Conservation (phyloP, 2,797 vertebrate genomes). For the Enteromius thamalakanensis region DNA sequence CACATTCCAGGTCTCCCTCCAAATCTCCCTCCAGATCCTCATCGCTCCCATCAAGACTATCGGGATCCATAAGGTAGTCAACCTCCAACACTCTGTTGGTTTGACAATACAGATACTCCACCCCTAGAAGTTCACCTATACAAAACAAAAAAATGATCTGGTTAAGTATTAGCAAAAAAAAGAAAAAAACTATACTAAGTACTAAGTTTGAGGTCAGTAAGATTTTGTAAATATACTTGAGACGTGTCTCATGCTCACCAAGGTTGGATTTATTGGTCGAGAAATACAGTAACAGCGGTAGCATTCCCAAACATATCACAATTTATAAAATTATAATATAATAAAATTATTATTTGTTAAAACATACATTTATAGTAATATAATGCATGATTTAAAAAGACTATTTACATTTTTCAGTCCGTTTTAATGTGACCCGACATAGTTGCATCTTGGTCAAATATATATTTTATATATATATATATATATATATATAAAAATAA, state of each 20-base stretch:
- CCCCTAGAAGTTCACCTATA: constrained; percentile 30
- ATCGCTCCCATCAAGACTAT: constrained; percentile 18
- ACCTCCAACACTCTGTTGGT: constrained; percentile 26
- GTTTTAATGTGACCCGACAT: too few species aligned
- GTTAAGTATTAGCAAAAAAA: not conserved
- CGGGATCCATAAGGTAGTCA: constrained; percentile 8
- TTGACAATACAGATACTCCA: constrained; percentile 42
- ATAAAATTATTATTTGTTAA: not conserved
- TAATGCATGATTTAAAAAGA: too few species aligned
- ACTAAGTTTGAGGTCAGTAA: not conserved
- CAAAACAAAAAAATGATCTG: not conserved
- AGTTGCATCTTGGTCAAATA: too few species aligned
- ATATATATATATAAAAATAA: too few species aligned
- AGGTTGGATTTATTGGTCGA: not conserved
- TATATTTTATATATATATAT: too few species aligned
- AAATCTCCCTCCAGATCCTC: not conserved
- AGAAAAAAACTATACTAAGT: not conserved
- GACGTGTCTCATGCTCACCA: not conserved
- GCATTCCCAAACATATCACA: not conserved
- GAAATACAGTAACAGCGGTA: not conserved
- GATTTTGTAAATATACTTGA: not conserved
- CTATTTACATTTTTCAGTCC: too few species aligned
- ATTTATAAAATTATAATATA: not conserved
- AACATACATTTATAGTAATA: too few species aligned
- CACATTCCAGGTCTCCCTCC: not conserved